These are phyloP conservation scores for Gadus macrocephalus DNA, from an alignment of 2,113 vertebrate species.

Conservation along the genomic window DNA sequence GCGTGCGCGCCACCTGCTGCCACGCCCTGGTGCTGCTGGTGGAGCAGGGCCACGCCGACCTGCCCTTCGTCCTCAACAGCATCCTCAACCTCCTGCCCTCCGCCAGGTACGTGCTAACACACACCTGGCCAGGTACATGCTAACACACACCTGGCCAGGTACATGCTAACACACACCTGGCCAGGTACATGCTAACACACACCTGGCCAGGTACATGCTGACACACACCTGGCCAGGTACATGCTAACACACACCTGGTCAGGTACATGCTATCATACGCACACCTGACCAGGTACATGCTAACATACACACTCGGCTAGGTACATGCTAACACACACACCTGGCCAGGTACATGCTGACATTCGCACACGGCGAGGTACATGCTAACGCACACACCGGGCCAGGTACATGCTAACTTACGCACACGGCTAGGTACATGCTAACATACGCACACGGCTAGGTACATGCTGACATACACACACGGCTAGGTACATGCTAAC, in stretches of 20 bases:
- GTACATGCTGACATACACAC: too few relatives aligned
- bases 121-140: neutral
- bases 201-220: neutral
- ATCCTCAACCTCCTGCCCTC: slow-evolving; percentile 90
- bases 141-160: neutral
- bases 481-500: neutral
- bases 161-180: neutral
- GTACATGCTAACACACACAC: too few relatives aligned
- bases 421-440: neutral
- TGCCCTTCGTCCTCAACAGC: slow-evolving; percentile 78
- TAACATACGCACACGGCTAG: neutral
- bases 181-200: neutral
- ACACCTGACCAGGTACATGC: too few relatives aligned
- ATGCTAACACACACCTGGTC: too few relatives aligned
- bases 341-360: too few relatives aligned
- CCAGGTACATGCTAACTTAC: too few relatives aligned
- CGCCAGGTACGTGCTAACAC: slow-evolving; percentile 74
- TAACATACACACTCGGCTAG: too few relatives aligned
- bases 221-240: neutral
- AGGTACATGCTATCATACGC: too few relatives aligned
- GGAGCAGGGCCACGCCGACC: slow-evolving; percentile 84
- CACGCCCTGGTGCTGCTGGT: slow-evolving; percentile 86
- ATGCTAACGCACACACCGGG: too few relatives aligned
- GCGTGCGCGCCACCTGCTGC: slow-evolving; percentile 82
- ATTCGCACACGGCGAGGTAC: too few relatives aligned